Base-by-base conservation (phyloP, 2,113 vertebrate species). In the Grammomys dolichurus region DNA sequence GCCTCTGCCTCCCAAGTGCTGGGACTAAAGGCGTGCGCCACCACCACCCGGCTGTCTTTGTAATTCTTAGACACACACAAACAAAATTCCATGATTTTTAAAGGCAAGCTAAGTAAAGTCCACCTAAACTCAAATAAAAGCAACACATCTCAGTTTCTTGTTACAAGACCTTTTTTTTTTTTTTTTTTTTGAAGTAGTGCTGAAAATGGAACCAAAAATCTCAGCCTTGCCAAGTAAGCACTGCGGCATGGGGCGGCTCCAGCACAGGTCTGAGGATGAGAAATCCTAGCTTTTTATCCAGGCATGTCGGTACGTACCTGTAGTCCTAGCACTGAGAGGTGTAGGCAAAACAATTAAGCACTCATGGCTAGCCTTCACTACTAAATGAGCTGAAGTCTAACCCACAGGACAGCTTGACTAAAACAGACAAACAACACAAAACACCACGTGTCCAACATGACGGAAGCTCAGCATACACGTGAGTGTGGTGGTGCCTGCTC, bases 31-130 rank as follows among this genome's bases (percentile, higher is more conserved):
- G 82, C 46, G 26, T 46, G 14, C 0, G 2, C n/a, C 40, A 46
- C 16, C 60, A 65, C 46, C 46, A 14, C 26, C 60, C 4, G 11
- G 9, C 16, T 43, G 14, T 43, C 24, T 51, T 20, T 2, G 1
- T 9, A 33, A 87, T 22, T 28, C 81, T 87, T 88, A 51, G 36
- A 43, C 5, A 56, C 0, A 31, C 0, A 31, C 0, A 19, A 1
- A 31, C 3, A 46, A 40, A 33, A 51, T 46, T 10, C 60, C 12
- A n/a, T 1, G 4, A 0, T 13, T 12, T 70, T 16, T 56, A 14
- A 46, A 58, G 4, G 65, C 4, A 28, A 7, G 36, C 22, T 58
- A 56, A 51, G 0, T 0, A 54, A 19, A 33, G 5, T 28, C 77
- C 48, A 26, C 36, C 31, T 16, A 82, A 43, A 24, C 16, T 73